phyloP scores from a whole-genome alignment of 2,113 vertebrate species.

The Anhinga anhinga region DNA sequence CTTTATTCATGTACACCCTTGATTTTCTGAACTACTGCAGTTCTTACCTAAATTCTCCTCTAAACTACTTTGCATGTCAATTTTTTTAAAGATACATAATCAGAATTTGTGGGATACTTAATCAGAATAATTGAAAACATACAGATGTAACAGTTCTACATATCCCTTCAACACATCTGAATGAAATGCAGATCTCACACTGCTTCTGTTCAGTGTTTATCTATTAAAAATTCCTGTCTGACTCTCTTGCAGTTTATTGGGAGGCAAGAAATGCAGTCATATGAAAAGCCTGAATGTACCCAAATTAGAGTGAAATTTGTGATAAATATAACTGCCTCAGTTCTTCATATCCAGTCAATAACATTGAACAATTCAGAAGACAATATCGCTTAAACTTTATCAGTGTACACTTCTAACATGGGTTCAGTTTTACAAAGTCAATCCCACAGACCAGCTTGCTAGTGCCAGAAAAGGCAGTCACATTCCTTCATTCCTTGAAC shows the following conservation, averaged over 20 bases:
- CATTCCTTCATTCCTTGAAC: neutral
- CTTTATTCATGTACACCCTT: neutral
- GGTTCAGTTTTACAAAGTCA: neutral
- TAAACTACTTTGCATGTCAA: neutral
- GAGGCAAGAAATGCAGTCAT: neutral
- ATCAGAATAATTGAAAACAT: neutral
- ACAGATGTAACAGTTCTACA: neutral
- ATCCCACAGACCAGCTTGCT: neutral
- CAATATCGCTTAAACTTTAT: neutral
- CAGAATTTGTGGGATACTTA: neutral
- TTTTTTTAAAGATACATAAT: neutral
- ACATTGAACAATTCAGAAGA: neutral
- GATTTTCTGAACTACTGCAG: neutral
- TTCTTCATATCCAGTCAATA: neutral
- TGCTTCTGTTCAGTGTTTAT: neutral
- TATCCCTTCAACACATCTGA: neutral
- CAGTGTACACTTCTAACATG: neutral
- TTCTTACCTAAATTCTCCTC: neutral
- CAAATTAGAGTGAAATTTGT: neutral
- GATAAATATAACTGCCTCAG: neutral
- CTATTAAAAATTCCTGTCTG: neutral
- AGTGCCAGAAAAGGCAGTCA: neutral
- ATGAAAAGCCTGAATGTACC: neutral
- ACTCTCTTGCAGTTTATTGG: neutral
- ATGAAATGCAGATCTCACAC: neutral